Conservation (phyloP, 2,888 invertebrate genomes). For the Pristionchus arcanus region DNA sequence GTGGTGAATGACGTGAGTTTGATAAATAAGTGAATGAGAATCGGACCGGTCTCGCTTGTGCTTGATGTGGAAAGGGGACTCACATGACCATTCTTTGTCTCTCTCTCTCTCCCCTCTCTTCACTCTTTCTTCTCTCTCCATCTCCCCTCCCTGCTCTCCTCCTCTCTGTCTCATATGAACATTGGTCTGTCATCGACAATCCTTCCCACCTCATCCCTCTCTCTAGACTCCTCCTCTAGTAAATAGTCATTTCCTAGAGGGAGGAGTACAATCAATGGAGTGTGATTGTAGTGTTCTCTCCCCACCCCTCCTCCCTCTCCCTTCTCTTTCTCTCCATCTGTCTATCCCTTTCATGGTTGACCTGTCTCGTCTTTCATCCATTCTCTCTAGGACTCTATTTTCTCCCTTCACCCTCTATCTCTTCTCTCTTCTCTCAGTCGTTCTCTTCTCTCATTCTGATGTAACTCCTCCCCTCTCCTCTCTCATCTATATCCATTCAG, state of each 20-base stretch:
- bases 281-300: constrained; percentile 24
- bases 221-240: constrained; percentile 29
- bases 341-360: constrained; percentile 36
- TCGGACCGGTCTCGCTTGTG: neutral
- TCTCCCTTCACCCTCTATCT: neutral
- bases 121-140: neutral
- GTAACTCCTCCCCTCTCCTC: neutral
- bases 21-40: constrained; percentile 19
- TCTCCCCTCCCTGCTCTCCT: neutral
- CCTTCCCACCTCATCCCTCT: constrained; percentile 20
- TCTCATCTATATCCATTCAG: neutral
- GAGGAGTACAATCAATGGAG: constrained; percentile 27
- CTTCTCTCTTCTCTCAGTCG: neutral
- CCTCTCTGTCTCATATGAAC: neutral
- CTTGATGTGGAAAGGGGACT: constrained; percentile 10
- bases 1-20: neutral
- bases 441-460: constrained; percentile 26
- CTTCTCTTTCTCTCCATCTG: neutral
- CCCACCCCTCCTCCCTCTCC: neutral
- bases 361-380: constrained; percentile 11
- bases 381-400: neutral
- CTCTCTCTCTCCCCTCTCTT: neutral
- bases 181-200: neutral
- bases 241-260: constrained; percentile 20
- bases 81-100: constrained; percentile 27